Base-by-base conservation (phyloP, 2,888 invertebrate genomes). In the Philereme vetulata region DNA sequence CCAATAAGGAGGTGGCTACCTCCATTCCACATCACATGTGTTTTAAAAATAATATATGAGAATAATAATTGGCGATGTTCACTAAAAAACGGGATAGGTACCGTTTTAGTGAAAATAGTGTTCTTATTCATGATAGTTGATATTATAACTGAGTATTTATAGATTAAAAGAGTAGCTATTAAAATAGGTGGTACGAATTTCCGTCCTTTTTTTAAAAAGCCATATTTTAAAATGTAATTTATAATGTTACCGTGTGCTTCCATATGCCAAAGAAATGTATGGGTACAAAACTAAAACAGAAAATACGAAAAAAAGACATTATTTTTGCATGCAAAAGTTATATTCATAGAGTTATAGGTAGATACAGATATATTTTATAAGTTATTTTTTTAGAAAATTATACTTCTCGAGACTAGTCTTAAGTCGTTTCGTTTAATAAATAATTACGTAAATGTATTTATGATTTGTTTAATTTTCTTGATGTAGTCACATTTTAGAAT, bases 201-300 rank as follows among this genome's bases (percentile, higher is more conserved):
- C 82, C 82, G 84, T 84, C 83, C 81, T 66, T 69, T 66, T 67
- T 71, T 75, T 69, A 66, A 70, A 71, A 71, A 77, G 80, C 80
- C 79, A 80, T 82, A 80, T 79, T 77, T 80, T 70, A 73, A 21
- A 21, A 21, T 21, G 21, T 21, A 21, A 64, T 69, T 70, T 66
- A 67, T 51, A 59, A 72, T 71, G 74, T 72, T 72, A 77, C 72
- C 76, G 74, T 72, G 78, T 79, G 80, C 76, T 77, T 79, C 75
- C 78, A 79, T 81, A 84, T 84, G 84, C 89, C 89, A 89, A 90
- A 90, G 90, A 90, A 72, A 81, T 78, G 77, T 84, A 75, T 84
- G 80, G 80, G 85, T 86, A 87, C 85, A 87, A 84, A 85, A 74
- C 69, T 69, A 67, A 69, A 70, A 68, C 67, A 71, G 57, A 71